These are phyloP conservation scores for Mallotus villosus DNA, from an alignment of 2,797 vertebrate genomes.

Conservation along the genomic window DNA sequence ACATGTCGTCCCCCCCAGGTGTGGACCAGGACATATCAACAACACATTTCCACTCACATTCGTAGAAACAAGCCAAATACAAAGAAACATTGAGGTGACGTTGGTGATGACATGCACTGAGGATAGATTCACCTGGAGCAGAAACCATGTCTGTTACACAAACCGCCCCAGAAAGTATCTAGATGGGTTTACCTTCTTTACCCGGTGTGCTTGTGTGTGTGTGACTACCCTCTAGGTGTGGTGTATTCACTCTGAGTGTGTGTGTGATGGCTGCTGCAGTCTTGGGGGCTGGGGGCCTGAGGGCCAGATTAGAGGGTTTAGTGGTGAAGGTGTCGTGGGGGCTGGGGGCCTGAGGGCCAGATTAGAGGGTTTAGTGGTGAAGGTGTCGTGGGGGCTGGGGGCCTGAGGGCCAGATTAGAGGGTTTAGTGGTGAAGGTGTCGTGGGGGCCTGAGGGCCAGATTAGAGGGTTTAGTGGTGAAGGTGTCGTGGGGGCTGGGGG, in stretches of 20 bases:
- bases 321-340: background rate
- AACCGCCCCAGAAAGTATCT: no score
- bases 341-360: background rate
- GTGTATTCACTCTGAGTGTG: no score
- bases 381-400: background rate
- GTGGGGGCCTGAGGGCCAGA: background rate
- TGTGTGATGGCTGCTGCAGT: no score
- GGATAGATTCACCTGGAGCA: no score
- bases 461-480: background rate
- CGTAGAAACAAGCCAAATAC: background rate
- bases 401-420: background rate
- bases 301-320: background rate
- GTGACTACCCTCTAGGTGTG: no score
- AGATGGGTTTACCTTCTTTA: no score
- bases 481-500: background rate
- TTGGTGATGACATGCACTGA: background rate
- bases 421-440: no score
- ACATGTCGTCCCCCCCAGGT: no score
- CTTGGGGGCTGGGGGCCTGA: background rate
- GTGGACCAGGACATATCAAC: no score
- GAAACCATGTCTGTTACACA: no score
- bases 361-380: background rate
- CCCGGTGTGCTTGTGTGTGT: no score
- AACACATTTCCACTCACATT: constrained; percentile 11
- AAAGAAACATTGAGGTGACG: background rate